Percentiles rank a stretch among this genome's conserved stretches.
phyloP scores from a whole-genome alignment of 2,113 vertebrate genomes.

The Notothenia rossii region DNA sequence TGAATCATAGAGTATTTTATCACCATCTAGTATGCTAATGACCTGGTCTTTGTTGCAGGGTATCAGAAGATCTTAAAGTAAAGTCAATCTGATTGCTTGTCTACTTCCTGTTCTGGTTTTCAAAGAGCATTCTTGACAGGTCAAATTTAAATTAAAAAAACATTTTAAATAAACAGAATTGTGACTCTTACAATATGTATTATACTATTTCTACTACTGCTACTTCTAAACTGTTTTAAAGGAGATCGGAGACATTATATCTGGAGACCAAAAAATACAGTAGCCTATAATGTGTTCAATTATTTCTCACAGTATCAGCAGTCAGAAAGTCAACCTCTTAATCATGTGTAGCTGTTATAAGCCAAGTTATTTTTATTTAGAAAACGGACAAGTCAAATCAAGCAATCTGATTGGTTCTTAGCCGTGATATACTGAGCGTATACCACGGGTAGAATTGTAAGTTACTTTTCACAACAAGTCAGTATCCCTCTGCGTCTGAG shows the following conservation, averaged over 20 bases:
- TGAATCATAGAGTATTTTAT: slow-evolving; percentile 1
- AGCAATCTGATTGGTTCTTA: no score
- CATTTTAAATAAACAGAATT: no score
- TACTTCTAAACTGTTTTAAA: not conserved
- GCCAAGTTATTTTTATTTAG: not conserved
- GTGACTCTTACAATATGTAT: no score
- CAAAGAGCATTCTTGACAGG: not conserved
- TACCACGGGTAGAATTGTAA: no score
- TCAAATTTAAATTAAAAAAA: not conserved
- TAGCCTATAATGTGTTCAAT: no score
- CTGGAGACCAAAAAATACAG: not conserved
- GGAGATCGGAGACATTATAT: not conserved
- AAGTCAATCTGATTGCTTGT: not conserved
- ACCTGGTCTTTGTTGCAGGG: not conserved
- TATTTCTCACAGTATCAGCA: no score
- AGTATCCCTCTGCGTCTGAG: no score
- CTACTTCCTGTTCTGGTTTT: not conserved
- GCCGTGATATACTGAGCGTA: no score
- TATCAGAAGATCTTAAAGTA: not conserved
- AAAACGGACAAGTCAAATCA: no score
- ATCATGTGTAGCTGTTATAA: no score
- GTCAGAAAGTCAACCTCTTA: no score
- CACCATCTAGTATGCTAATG: not conserved
- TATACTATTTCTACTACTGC: not conserved
- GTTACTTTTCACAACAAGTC: no score